Percentiles rank a stretch among this genome's conserved stretches.
phyloP scores from a whole-genome alignment of 2,797 vertebrate genomes.

The Gorsachius magnificus region DNA sequence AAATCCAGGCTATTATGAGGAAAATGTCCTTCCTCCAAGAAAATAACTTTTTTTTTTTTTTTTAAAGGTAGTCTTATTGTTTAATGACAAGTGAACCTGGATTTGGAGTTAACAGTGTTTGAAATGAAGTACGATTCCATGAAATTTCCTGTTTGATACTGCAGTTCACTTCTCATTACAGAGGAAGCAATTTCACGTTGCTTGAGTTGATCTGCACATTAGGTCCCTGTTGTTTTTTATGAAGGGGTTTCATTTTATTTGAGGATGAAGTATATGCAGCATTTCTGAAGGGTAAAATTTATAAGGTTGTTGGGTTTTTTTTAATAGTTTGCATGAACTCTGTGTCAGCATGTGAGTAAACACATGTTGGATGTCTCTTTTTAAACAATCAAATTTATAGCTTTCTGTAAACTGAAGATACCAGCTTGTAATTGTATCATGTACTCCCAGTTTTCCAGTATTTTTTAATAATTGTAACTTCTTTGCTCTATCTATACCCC shows the following conservation, averaged over 20 bases:
- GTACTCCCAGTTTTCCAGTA: not conserved
- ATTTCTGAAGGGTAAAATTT: constrained; percentile 4
- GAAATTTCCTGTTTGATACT: constrained; percentile 19
- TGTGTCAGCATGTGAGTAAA: constrained; percentile 25
- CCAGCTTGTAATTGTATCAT: not conserved
- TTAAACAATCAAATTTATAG: not conserved
- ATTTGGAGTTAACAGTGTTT: not conserved
- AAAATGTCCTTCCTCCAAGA: constrained; percentile 89
- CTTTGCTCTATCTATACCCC: not conserved
- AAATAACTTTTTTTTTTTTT: constrained; percentile 62
- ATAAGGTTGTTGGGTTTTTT: not conserved
- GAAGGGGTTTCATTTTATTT: not conserved
- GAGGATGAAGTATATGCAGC: not conserved
- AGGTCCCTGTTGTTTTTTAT: not conserved
- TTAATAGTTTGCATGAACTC: not conserved
- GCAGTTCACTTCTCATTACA: not conserved
- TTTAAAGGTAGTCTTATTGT: not conserved
- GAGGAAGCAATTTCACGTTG: not conserved
- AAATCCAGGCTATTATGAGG: constrained; percentile 94
- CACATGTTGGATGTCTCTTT: constrained; percentile 19
- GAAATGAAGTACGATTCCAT: constrained; percentile 13
- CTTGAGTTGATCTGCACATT: not conserved
- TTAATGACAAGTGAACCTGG: constrained; percentile 12
- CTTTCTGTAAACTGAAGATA: constrained; percentile 25
- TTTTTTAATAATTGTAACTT: not conserved